Percentiles rank a stretch among this genome's conserved stretches.
Evolutionary conservation across 2,888 invertebrate species (phyloP).

Genomic region (Cynaeus angustus): DNA sequence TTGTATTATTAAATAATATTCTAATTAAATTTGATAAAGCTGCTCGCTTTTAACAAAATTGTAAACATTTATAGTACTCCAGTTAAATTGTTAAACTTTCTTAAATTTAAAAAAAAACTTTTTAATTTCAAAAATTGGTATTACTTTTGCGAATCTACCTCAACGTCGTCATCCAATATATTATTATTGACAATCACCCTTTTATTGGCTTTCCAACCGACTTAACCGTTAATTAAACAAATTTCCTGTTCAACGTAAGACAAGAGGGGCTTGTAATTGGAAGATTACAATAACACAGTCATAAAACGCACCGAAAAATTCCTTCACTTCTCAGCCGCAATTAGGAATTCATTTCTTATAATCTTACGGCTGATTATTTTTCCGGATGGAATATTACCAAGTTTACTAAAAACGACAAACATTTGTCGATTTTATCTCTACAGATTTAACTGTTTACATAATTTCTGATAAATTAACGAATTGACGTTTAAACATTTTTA

Average conservation of each 20-base stretch:
- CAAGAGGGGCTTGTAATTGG: slow-evolving; percentile 42
- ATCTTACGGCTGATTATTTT: not conserved
- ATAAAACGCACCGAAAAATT: slow-evolving; percentile 16
- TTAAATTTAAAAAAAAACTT: no score
- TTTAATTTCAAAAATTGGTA: no score
- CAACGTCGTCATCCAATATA: no score
- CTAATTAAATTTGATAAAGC: no score
- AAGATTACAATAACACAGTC: slow-evolving; percentile 32
- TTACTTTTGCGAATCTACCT: no score
- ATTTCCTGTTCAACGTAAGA: slow-evolving; percentile 38
- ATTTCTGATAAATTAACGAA: slow-evolving; percentile 8
- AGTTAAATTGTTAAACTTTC: no score
- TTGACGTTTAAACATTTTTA: slow-evolving; percentile 7
- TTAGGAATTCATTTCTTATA: not conserved
- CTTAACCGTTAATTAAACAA: slow-evolving; percentile 32
- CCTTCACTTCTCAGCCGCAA: slow-evolving; percentile 1
- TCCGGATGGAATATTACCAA: slow-evolving; percentile 2
- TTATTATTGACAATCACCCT: no score
- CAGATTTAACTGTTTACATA: slow-evolving; percentile 18
- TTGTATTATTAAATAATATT: no score
- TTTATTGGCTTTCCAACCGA: not conserved
- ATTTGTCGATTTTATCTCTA: slow-evolving; percentile 5
- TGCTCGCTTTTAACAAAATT: no score
- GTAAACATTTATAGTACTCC: no score
- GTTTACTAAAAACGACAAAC: slow-evolving; percentile 1